phyloP scores from a whole-genome alignment of 1,140 invertebrate genomes.

The Aphidius gifuensis region DNA sequence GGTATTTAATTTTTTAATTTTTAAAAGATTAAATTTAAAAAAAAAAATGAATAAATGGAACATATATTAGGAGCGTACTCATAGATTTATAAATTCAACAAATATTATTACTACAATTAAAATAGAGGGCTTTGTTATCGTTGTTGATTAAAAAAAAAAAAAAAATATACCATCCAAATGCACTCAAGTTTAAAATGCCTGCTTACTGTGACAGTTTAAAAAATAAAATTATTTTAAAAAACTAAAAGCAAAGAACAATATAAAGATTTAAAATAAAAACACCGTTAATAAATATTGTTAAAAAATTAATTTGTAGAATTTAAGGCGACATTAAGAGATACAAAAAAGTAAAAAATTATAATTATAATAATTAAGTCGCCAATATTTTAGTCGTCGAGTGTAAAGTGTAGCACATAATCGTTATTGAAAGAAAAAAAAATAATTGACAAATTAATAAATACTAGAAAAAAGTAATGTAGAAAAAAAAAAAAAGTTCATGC shows the following conservation, averaged over 20 bases:
- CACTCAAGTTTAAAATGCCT: too few relatives aligned
- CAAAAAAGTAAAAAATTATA: too few relatives aligned
- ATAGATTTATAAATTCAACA: too few relatives aligned
- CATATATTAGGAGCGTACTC: too few relatives aligned
- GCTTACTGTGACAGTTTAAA: neutral
- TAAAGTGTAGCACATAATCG: slow-evolving; percentile 8
- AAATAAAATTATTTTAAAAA: neutral
- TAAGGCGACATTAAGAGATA: neutral
- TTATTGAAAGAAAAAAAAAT: slow-evolving; percentile 5
- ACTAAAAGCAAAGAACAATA: neutral
- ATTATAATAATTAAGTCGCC: too few relatives aligned
- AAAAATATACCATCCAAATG: too few relatives aligned
- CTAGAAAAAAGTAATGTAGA: neutral
- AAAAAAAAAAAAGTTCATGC: neutral
- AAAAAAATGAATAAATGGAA: neutral
- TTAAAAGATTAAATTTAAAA: neutral
- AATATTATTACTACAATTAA: too few relatives aligned
- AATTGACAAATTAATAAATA: slow-evolving; percentile 11
- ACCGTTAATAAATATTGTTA: slow-evolving; percentile 18
- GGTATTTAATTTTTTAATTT: neutral
- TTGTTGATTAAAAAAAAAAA: too few relatives aligned
- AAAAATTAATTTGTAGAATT: slow-evolving; percentile 16
- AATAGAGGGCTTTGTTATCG: too few relatives aligned
- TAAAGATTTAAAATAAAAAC: neutral
- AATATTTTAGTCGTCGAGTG: slow-evolving; percentile 8